Evolutionary conservation across 1,140 invertebrate species (phyloP), one percentile per base, ranked within the genome.

Genomic region (Wasmannia auropunctata): DNA sequence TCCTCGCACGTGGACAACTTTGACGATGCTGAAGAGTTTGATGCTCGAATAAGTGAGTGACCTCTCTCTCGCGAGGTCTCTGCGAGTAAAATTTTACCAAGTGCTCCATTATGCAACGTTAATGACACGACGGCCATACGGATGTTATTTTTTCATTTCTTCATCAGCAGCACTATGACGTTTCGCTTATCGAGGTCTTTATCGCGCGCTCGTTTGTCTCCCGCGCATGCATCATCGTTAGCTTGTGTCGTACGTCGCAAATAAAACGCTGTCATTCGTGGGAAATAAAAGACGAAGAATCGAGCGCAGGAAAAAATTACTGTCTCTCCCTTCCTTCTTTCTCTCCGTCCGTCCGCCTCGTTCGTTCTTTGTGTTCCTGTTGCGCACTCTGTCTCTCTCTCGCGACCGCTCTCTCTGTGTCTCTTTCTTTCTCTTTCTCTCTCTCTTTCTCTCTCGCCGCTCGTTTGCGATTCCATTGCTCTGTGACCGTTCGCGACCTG

Each of bases 401-500:
- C 51, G 6, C n/a, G 49, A n/a, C n/a, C 49, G 19, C 51, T 10
- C 22, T 34, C 51, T 63, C 34, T 16, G 40, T 31, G 14, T 16
- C 19, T 25, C 54, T 40, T 28, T 74, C 54, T 65, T n/a, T n/a
- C n/a, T n/a, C n/a, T n/a, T 56, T 49, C 54, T 79, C 51, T 16
- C 19, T 25, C 54, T 40, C 31, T 74, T 46, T 65, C 63, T 49
- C 54, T 79, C 51, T 31, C 40, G 28, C 46, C 60, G 46, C 74
- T 85, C 75, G 74, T 79, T 85, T 79, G 84, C 84, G 74, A 80
- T 79, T 77, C 75, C 79, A 83, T 83, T 83, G 79, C 79, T 74
- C 79, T 58, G 67, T 83, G 79, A 83, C 79, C 79, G 67, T 83
- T 74, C 79, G 76, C 76, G 76, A 79, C 79, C 67, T 74, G 67